A percentile compares a stretch with the other conserved stretches of the same genome.
phyloP scores from a whole-genome alignment of 2,113 vertebrate species.

The Picathartes gymnocephalus region DNA sequence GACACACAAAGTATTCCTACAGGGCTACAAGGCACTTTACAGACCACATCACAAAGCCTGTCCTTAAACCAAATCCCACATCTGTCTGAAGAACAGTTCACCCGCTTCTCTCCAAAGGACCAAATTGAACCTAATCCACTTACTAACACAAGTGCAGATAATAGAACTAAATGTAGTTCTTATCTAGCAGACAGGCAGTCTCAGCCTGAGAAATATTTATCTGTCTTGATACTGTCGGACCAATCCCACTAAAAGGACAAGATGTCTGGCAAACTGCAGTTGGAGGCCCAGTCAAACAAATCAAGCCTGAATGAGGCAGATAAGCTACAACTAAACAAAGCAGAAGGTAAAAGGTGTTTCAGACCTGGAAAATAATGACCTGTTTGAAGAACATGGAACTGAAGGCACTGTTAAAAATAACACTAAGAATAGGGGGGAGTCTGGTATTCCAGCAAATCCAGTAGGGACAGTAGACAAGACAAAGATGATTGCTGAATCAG shows the following conservation, averaged over 20 bases:
- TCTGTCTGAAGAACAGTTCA: not conserved
- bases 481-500: not conserved
- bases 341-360: not conserved
- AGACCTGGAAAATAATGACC: not conserved
- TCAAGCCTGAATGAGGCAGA: not conserved
- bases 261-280: not conserved
- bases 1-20: not conserved
- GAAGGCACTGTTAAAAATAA: not conserved
- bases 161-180: not conserved
- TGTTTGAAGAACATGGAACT: not conserved
- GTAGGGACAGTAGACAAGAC: not conserved
- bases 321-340: not conserved
- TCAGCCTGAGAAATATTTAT: not conserved
- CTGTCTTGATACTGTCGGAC: not conserved
- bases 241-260: not conserved
- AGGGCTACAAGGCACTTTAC: not conserved
- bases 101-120: not conserved
- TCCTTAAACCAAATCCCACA: conserved; percentile 4
- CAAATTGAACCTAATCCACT: conserved; percentile 3
- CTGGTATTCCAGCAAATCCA: not conserved
- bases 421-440: not conserved
- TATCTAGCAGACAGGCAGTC: not conserved
- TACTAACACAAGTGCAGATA: not conserved
- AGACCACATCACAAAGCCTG: not conserved
- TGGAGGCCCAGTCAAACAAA: not conserved